A percentile compares a stretch with the other conserved stretches of the same genome.
Evolutionary conservation across 2,113 vertebrate species (phyloP).

Genomic region (Hemiscyllium ocellatum): DNA sequence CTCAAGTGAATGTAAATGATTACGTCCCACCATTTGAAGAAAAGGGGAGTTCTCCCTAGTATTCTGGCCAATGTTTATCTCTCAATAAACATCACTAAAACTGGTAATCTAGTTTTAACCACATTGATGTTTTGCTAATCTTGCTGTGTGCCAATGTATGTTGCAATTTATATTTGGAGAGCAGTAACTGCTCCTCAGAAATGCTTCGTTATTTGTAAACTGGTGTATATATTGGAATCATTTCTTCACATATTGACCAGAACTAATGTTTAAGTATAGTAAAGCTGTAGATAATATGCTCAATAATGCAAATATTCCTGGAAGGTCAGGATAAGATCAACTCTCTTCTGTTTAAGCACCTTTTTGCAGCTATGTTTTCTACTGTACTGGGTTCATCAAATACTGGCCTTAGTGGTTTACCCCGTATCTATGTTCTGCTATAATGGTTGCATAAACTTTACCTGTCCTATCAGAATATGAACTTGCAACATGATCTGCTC

Average conservation of each 20-base stretch:
- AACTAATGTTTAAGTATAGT: background rate
- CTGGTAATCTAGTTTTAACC: background rate
- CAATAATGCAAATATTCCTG: background rate
- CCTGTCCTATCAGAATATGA: background rate
- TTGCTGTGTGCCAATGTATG: background rate
- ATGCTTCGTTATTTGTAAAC: background rate
- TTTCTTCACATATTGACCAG: background rate
- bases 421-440: background rate
- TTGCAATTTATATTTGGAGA: too few species aligned
- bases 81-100: background rate
- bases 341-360: background rate
- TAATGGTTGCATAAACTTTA: background rate
- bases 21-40: background rate
- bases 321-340: background rate
- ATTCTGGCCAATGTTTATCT: background rate
- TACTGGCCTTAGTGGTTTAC: background rate
- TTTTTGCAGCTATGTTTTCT: background rate
- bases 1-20: background rate
- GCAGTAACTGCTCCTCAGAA: too few species aligned
- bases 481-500: background rate
- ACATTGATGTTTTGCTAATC: background rate
- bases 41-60: background rate
- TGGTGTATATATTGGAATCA: background rate
- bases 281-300: background rate
- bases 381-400: background rate